A percentile compares a stretch with the other conserved stretches of the same genome.
Evolutionary conservation across 2,888 invertebrate genomes (phyloP).

Genomic region (Leucoma salicis): DNA sequence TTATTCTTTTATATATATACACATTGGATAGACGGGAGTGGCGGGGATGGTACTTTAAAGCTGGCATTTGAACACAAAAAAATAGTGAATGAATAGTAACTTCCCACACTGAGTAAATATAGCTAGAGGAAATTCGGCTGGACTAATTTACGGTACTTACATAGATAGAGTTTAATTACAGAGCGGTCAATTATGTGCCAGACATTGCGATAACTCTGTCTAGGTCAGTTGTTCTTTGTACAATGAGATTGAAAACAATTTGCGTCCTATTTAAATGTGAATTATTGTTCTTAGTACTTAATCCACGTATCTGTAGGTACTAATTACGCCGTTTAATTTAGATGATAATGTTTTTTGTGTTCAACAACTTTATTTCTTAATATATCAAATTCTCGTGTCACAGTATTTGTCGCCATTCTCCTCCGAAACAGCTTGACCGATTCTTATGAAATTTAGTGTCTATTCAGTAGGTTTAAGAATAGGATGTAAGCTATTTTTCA

Average conservation of each 20-base stretch:
- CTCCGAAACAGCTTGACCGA: too few relatives aligned
- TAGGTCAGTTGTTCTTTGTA: slow-evolving; percentile 64
- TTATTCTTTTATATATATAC: too few relatives aligned
- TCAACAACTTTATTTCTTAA: too few relatives aligned
- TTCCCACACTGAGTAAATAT: not conserved
- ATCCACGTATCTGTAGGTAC: not conserved
- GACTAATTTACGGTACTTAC: slow-evolving; percentile 36
- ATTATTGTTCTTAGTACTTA: not conserved
- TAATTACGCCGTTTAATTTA: not conserved
- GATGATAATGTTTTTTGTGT: not conserved
- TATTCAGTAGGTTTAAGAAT: too few relatives aligned
- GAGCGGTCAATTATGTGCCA: slow-evolving; percentile 67
- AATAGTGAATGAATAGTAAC: not conserved
- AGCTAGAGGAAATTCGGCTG: slow-evolving; percentile 14
- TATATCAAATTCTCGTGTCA: too few relatives aligned
- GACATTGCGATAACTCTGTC: slow-evolving; percentile 66
- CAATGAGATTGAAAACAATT: slow-evolving; percentile 46
- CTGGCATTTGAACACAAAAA: not conserved
- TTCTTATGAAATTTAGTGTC: too few relatives aligned
- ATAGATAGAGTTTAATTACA: slow-evolving; percentile 63
- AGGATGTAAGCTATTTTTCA: too few relatives aligned
- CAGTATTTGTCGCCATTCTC: too few relatives aligned
- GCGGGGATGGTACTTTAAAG: too few relatives aligned
- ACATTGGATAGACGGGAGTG: too few relatives aligned
- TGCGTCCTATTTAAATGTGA: not conserved